These are phyloP conservation scores for Julus scanicus DNA, from an alignment of 2,888 invertebrate genomes.

Conservation along the genomic window DNA sequence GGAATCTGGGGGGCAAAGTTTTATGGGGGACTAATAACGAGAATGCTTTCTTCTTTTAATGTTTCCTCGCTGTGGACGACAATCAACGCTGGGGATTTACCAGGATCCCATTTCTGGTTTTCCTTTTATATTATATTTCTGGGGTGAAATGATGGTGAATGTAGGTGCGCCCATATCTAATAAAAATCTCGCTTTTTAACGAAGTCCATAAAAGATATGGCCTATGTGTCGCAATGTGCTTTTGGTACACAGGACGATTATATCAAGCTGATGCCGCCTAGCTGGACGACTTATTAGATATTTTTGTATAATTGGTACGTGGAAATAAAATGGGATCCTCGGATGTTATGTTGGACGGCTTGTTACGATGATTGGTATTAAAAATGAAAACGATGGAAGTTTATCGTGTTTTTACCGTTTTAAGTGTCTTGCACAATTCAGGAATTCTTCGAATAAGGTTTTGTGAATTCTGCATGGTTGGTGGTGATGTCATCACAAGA, in stretches of 20 bases:
- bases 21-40: conserved; percentile 28
- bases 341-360: background rate
- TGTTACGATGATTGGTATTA: background rate
- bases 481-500: too few relatives aligned
- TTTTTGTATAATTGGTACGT: conserved; percentile 1
- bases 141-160: background rate
- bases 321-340: background rate
- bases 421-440: too few relatives aligned
- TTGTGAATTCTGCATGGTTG: too few relatives aligned
- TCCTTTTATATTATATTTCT: background rate
- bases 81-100: conserved; percentile 21
- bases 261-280: conserved; percentile 28
- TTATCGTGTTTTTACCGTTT: background rate
- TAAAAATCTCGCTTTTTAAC: background rate
- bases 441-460: too few relatives aligned
- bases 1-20: background rate
- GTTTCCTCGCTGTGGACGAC: background rate
- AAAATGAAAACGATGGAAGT: background rate
- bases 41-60: conserved; percentile 36
- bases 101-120: conserved; percentile 30
- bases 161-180: conserved; percentile 24
- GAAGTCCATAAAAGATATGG: conserved; percentile 25
- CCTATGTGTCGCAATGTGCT: background rate
- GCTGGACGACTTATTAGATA: conserved; percentile 7
- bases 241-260: background rate